phyloP scores from a whole-genome alignment of 2,113 vertebrate genomes.

The Pontoporia blainvillei region DNA sequence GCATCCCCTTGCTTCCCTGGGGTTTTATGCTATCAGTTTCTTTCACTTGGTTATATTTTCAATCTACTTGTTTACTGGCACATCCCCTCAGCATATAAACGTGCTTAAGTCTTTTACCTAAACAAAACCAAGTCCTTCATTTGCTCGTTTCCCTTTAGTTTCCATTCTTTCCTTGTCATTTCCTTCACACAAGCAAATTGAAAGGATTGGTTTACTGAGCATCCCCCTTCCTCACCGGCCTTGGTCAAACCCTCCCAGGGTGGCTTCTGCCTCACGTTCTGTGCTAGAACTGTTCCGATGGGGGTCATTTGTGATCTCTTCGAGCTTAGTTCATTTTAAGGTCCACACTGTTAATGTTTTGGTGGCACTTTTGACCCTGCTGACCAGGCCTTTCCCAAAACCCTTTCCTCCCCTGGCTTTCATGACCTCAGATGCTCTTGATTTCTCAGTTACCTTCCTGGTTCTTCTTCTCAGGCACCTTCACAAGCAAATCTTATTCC shows the following conservation, averaged over 20 bases:
- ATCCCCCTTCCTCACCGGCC: not conserved
- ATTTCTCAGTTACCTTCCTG: not conserved
- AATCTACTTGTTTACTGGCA: not conserved
- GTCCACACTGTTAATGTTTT: not conserved
- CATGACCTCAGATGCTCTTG: not conserved
- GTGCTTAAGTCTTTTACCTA: not conserved
- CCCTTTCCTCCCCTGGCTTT: not conserved
- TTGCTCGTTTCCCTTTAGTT: not conserved
- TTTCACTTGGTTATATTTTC: not conserved
- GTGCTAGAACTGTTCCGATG: accelerated
- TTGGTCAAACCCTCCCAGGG: accelerated
- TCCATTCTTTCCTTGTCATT: not conserved
- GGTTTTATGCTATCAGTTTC: not conserved
- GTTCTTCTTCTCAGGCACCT: not conserved
- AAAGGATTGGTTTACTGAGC: not conserved
- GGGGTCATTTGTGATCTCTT: not conserved
- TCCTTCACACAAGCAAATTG: not conserved
- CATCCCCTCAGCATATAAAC: not conserved
- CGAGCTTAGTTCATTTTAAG: not conserved
- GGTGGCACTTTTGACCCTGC: not conserved
- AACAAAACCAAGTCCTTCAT: not conserved
- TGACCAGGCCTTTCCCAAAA: not conserved
- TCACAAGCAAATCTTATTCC: not conserved
- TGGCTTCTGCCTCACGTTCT: not conserved
- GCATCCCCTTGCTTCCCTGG: not conserved